Percentiles rank a stretch among this genome's conserved stretches.
phyloP scores from a whole-genome alignment of 2,797 vertebrate species.

The Enteromius paludinosus region DNA sequence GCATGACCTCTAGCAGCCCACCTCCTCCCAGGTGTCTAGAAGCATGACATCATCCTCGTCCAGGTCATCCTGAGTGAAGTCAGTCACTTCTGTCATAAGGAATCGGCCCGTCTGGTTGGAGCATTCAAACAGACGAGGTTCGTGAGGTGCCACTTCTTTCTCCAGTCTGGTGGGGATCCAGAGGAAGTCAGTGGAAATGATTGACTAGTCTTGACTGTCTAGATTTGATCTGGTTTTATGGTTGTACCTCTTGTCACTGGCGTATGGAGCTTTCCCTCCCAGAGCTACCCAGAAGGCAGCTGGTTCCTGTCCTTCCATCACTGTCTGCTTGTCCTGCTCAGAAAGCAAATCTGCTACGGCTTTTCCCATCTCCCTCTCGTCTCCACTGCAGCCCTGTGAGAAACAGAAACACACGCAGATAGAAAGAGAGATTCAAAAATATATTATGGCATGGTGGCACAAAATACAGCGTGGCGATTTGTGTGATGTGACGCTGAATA shows the following conservation, averaged over 20 bases:
- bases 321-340: constrained; percentile 84
- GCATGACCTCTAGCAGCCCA: constrained; percentile 63
- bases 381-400: constrained; percentile 88
- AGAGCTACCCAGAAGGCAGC: constrained; percentile 89
- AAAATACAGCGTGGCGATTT: too few relatives aligned
- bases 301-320: constrained; percentile 90
- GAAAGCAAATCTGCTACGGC: constrained; percentile 82
- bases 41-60: constrained; percentile 93
- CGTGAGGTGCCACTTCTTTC: constrained; percentile 72
- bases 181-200: constrained; percentile 6
- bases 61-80: constrained; percentile 87
- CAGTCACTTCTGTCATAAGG: constrained; percentile 85
- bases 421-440: not conserved
- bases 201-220: not conserved
- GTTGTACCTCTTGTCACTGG: constrained; percentile 85
- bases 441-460: too few relatives aligned
- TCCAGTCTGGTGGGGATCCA: constrained; percentile 78
- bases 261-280: constrained; percentile 88
- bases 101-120: constrained; percentile 90
- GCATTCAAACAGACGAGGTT: constrained; percentile 90
- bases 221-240: not conserved
- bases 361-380: constrained; percentile 89
- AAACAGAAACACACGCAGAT: constrained; percentile 13
- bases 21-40: constrained; percentile 94
- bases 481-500: too few relatives aligned